Evolutionary conservation across 2,797 vertebrate genomes (phyloP), one percentile per base, ranked within the genome.

Genomic region (Buceros bicornis): DNA sequence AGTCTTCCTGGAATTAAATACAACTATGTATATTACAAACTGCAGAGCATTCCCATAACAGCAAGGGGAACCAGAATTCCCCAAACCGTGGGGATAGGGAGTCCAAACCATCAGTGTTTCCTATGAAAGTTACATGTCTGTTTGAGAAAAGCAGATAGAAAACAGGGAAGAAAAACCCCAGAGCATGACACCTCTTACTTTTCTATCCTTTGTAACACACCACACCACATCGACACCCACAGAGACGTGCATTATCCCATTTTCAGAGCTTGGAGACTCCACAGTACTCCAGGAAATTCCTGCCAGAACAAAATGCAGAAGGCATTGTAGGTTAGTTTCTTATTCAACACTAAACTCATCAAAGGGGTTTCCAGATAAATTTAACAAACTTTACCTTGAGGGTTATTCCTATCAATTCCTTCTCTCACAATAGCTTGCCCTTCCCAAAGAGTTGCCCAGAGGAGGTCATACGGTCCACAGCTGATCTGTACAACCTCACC

Each of bases 361-460:
- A 82, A 50, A 82, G 48, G 5, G 3, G 3, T 48, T 86, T 83
- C 42, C 58, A 73, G 57, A 8, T 56, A 50, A 37, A 71, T 67
- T 42, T 58, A 72, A 42, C 17, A 24, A 16, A 50, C 29, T 83
- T 87, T 96, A 99, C 99, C 99, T 98, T 98, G 98, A 81, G 98
- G 99, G 74, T 98, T 99, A 95, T 99, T 99, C 85, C 99, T 98
- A 47, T 97, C 95, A 87, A 99, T 98, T 71, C 99, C 99, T 97
- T 99, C 99, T 83, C 99, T 98, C 91, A 99, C 99, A 62, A 99
- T 98, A 54, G 99, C 98, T 93, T 99, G 99, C 10, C 99, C 99
- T 96, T 99, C 99, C 99, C 99, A 99, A 62, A 99, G 98, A 37
- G 99, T 99, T 6, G 98, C 99, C 99, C 99, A 99, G 13, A 99